These are phyloP conservation scores for Anthopleura xanthogrammica DNA, from an alignment of 92 coral and sea anemone species.

Conservation along the genomic window DNA sequence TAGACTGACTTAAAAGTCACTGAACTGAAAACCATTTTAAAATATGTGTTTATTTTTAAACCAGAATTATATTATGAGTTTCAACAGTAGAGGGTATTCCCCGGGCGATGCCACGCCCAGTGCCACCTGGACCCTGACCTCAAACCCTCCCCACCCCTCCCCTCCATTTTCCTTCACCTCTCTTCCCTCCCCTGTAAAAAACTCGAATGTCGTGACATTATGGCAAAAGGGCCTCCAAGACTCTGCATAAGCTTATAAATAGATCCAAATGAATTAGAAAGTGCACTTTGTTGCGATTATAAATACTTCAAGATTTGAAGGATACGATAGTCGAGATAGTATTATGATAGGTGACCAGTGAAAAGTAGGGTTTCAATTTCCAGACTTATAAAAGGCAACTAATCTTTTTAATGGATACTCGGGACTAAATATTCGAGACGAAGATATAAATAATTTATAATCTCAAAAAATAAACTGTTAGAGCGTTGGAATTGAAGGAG, in stretches of 20 bases:
- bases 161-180: background rate
- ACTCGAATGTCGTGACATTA: background rate
- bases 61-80: background rate
- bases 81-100: conserved; percentile 1
- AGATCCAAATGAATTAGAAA: background rate
- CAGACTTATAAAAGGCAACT: background rate
- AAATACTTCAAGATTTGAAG: background rate
- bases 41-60: too few relatives aligned
- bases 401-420: background rate
- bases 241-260: background rate
- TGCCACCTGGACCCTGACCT: background rate
- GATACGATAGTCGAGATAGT: background rate
- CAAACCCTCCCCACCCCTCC: background rate
- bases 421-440: background rate
- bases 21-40: too few relatives aligned
- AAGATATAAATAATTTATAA: background rate
- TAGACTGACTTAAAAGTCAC: too few relatives aligned
- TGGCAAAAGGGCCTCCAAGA: background rate
- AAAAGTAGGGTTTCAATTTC: background rate
- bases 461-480: background rate
- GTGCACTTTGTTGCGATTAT: background rate
- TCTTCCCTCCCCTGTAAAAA: background rate
- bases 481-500: background rate
- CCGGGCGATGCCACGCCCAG: background rate
- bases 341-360: background rate